Evolutionary conservation across 2,888 invertebrate genomes (phyloP).

Genomic region (Graphium colonna): DNA sequence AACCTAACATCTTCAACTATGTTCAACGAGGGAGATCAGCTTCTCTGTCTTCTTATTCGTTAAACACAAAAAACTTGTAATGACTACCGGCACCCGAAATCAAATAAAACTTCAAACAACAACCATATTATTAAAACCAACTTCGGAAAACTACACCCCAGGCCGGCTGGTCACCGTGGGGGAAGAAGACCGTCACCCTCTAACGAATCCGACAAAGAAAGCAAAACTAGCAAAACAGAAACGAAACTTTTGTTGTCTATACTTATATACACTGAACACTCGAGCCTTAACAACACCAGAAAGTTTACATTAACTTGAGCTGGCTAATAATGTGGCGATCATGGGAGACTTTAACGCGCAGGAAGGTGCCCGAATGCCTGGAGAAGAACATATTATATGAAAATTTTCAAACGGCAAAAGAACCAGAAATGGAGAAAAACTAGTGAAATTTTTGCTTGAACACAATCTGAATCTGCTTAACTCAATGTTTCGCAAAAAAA

Average conservation of each 20-base stretch:
- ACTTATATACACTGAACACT: no score
- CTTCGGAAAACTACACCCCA: constrained; percentile 16
- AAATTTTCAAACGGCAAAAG: not conserved
- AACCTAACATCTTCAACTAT: constrained; percentile 18
- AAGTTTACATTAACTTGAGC: no score
- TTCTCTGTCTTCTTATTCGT: constrained; percentile 4
- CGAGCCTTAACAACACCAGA: no score
- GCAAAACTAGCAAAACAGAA: no score
- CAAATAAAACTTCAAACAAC: constrained; percentile 2
- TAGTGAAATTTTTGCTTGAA: constrained; percentile 21
- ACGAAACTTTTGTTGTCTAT: no score
- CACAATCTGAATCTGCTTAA: no score
- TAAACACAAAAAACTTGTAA: constrained; percentile 15
- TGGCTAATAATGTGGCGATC: not conserved
- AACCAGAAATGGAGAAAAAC: constrained; percentile 5
- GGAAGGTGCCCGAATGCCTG: not conserved
- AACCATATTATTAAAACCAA: constrained; percentile 13
- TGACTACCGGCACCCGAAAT: constrained; percentile 4
- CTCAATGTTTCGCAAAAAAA: no score
- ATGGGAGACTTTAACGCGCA: no score
- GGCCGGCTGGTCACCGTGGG: constrained; percentile 15
- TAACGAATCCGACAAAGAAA: not conserved
- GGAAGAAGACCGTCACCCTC: not conserved
- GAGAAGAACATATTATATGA: not conserved
- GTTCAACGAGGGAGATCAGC: constrained; percentile 9